Evolutionary conservation across 2,888 invertebrate genomes (phyloP).

Genomic region (Sphinx pinastri): DNA sequence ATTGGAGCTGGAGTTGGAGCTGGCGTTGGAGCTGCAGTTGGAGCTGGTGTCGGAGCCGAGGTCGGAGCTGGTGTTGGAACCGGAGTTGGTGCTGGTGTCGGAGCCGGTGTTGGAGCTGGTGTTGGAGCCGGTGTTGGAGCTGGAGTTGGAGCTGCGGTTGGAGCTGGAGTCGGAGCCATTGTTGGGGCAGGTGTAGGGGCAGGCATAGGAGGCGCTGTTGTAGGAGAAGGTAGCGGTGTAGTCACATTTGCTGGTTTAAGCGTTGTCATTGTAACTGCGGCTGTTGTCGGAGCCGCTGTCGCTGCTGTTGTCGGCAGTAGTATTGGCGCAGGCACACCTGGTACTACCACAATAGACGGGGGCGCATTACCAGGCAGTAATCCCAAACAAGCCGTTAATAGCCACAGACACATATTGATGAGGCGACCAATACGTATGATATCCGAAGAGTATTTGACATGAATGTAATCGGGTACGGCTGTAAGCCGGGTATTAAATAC

Average conservation of each 20-base stretch:
- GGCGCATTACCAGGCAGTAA: slow-evolving; percentile 64
- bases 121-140: slow-evolving; percentile 34
- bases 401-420: slow-evolving; percentile 75
- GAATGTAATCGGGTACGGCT: not conserved
- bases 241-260: slow-evolving; percentile 34
- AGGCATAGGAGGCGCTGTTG: not conserved
- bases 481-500: slow-evolving; percentile 69
- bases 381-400: slow-evolving; percentile 77
- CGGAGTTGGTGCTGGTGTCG: slow-evolving; percentile 66
- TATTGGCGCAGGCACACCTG: slow-evolving; percentile 71
- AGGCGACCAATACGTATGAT: not conserved
- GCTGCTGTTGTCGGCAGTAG: slow-evolving; percentile 65
- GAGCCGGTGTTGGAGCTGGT: slow-evolving; percentile 33
- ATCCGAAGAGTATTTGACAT: slow-evolving; percentile 9
- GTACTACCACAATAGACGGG: slow-evolving; percentile 61
- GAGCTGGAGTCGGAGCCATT: slow-evolving; percentile 68
- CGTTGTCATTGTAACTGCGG: slow-evolving; percentile 31
- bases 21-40: slow-evolving; percentile 31
- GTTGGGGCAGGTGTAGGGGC: not conserved
- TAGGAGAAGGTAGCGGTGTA: slow-evolving; percentile 32
- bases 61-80: slow-evolving; percentile 61
- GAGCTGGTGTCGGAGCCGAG: slow-evolving; percentile 42
- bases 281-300: slow-evolving; percentile 44
- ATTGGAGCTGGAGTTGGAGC: slow-evolving; percentile 37
- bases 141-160: slow-evolving; percentile 57